phyloP scores from a whole-genome alignment of 2,797 vertebrate genomes.

The Pipistrellus nathusii region DNA sequence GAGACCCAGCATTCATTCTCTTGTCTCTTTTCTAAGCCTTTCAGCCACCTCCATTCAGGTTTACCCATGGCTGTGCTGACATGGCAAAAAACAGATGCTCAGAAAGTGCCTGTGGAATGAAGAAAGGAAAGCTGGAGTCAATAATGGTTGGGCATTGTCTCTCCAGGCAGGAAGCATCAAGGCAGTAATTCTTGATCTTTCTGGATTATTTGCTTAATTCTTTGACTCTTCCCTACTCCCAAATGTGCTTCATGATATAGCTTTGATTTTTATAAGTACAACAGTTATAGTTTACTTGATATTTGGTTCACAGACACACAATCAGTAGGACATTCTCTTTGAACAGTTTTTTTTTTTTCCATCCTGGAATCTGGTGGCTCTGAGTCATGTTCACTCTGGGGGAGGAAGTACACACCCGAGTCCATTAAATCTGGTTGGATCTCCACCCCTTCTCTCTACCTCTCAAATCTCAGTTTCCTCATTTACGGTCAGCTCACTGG shows the following conservation, averaged over 20 bases:
- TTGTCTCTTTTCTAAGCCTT: no score
- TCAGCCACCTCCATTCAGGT: no score
- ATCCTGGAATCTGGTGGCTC: not conserved
- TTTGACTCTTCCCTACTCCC: not conserved
- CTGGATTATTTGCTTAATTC: not conserved
- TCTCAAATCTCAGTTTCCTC: not conserved
- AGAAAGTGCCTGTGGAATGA: not conserved
- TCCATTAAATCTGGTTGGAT: not conserved
- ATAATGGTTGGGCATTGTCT: not conserved
- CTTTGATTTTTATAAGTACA: slow-evolving; percentile 25
- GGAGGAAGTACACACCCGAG: not conserved
- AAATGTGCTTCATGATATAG: not conserved
- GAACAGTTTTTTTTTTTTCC: not conserved
- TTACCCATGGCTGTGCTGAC: no score
- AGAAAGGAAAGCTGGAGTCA: not conserved
- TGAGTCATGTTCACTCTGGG: not conserved
- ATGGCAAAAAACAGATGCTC: not conserved
- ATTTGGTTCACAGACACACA: not conserved
- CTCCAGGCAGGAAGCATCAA: not conserved
- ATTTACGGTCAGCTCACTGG: not conserved
- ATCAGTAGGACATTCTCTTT: not conserved
- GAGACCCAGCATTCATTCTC: no score
- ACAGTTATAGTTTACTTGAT: not conserved
- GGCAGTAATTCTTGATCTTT: not conserved
- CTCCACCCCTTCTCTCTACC: not conserved